Evolutionary conservation across 2,888 invertebrate species (phyloP).

Genomic region (Laothoe populi): DNA sequence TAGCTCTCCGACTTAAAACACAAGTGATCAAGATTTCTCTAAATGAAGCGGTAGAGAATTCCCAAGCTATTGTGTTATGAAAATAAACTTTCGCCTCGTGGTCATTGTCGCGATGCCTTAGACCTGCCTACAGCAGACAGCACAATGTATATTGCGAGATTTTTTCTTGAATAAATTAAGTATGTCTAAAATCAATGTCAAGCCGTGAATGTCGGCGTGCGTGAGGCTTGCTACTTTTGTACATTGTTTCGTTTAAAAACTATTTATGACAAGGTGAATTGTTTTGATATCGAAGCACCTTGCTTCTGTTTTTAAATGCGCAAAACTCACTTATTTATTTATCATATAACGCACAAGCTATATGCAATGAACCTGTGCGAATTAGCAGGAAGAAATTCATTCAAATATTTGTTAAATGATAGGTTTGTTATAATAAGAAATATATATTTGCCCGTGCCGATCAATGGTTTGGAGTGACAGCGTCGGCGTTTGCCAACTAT

Average conservation of each 20-base stretch:
- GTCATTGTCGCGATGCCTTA: constrained; percentile 49
- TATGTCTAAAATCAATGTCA: constrained; percentile 52
- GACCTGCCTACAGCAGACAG: constrained; percentile 25
- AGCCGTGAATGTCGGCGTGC: constrained; percentile 44
- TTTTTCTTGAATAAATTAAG: constrained; percentile 53
- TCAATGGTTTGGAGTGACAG: constrained; percentile 20
- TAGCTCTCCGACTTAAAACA: constrained; percentile 39
- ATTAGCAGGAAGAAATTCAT: not conserved
- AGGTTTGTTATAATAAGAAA: not conserved
- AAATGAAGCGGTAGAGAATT: constrained; percentile 58
- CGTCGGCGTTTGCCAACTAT: constrained; percentile 29
- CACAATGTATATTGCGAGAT: constrained; percentile 45
- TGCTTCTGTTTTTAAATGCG: constrained; percentile 5
- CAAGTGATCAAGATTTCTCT: constrained; percentile 56
- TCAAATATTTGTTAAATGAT: not conserved
- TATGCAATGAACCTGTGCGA: not conserved
- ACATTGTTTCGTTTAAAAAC: constrained; percentile 35
- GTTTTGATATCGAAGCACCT: constrained; percentile 25
- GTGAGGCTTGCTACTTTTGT: constrained; percentile 44
- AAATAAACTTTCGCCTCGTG: constrained; percentile 65
- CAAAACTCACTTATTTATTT: not conserved
- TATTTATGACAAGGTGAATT: constrained; percentile 37
- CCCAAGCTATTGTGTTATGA: constrained; percentile 59
- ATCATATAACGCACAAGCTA: too few species aligned
- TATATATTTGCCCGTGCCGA: not conserved